Percentiles rank a stretch among this genome's conserved stretches.
phyloP scores from a whole-genome alignment of 2,888 invertebrate species.

The Megamerina dolium region DNA sequence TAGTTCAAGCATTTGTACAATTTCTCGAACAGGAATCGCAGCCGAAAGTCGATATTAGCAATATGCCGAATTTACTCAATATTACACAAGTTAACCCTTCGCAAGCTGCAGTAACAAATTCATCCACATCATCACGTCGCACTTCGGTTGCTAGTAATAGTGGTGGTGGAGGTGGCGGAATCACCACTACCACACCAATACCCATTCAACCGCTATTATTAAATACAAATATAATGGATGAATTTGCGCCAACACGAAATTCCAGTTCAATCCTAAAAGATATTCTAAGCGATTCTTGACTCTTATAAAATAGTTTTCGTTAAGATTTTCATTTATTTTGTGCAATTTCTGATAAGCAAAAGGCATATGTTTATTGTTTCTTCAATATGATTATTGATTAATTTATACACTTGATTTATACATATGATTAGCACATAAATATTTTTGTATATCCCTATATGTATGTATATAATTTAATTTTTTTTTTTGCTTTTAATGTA shows the following conservation, averaged over 20 bases:
- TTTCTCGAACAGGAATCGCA: constrained; percentile 49
- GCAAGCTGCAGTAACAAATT: neutral
- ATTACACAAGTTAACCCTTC: constrained; percentile 28
- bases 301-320: constrained; percentile 35
- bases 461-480: neutral
- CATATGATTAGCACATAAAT: neutral
- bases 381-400: too few relatives aligned
- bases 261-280: constrained; percentile 50
- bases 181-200: constrained; percentile 17
- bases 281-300: constrained; percentile 49
- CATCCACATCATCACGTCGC: constrained; percentile 5
- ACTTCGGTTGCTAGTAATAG: constrained; percentile 11
- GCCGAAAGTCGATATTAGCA: constrained; percentile 31
- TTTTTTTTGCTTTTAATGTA: too few relatives aligned
- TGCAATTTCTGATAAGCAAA: too few relatives aligned
- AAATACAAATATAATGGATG: constrained; percentile 37
- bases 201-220: constrained; percentile 37
- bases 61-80: constrained; percentile 41
- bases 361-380: too few relatives aligned
- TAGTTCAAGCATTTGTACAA: constrained; percentile 47
- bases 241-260: constrained; percentile 46
- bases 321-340: too few relatives aligned
- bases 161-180: constrained; percentile 10
- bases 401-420: too few relatives aligned
- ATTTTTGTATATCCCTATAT: neutral